A percentile compares a stretch with the other conserved stretches of the same genome.
phyloP scores from a whole-genome alignment of 2,888 invertebrate species.

The Hemistola chrysoprasaria region DNA sequence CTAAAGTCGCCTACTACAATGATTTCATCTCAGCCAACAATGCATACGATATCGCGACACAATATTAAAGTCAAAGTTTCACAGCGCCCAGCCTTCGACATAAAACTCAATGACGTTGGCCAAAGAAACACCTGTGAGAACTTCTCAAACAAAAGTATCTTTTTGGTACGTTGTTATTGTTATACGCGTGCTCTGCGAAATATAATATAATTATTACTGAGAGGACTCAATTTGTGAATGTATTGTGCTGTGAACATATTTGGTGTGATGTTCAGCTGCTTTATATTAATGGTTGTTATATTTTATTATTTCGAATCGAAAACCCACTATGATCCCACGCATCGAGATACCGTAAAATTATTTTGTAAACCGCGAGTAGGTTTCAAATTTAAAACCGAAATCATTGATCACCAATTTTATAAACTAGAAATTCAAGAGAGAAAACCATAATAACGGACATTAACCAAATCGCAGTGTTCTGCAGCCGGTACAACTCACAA shows the following conservation, averaged over 20 bases:
- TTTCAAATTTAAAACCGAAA: constrained; percentile 5
- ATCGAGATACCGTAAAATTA: constrained; percentile 9
- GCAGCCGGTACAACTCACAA: constrained; percentile 30
- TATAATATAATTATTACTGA: constrained; percentile 37
- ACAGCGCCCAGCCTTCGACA: constrained; percentile 73
- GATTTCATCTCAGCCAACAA: constrained; percentile 64
- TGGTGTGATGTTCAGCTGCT: constrained; percentile 20
- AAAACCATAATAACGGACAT: constrained; percentile 25
- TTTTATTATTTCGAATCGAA: constrained; percentile 17
- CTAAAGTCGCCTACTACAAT: constrained; percentile 58
- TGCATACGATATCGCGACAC: constrained; percentile 67
- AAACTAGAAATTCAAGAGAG: constrained; percentile 1
- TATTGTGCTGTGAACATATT: constrained; percentile 32
- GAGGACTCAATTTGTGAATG: constrained; percentile 34
- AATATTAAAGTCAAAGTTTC: constrained; percentile 70
- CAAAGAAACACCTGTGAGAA: constrained; percentile 77
- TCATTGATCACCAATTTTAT: constrained; percentile 11
- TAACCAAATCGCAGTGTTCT: constrained; percentile 26
- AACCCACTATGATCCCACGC: constrained; percentile 23
- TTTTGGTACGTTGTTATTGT: constrained; percentile 36
- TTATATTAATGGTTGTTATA: constrained; percentile 19
- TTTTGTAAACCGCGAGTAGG: constrained; percentile 15
- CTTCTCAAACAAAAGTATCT: constrained; percentile 64
- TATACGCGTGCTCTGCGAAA: constrained; percentile 33
- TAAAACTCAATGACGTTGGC: constrained; percentile 70